These are phyloP conservation scores for Drosophila kikkawai DNA, from an alignment of 1,140 invertebrate genomes.

Conservation along the genomic window DNA sequence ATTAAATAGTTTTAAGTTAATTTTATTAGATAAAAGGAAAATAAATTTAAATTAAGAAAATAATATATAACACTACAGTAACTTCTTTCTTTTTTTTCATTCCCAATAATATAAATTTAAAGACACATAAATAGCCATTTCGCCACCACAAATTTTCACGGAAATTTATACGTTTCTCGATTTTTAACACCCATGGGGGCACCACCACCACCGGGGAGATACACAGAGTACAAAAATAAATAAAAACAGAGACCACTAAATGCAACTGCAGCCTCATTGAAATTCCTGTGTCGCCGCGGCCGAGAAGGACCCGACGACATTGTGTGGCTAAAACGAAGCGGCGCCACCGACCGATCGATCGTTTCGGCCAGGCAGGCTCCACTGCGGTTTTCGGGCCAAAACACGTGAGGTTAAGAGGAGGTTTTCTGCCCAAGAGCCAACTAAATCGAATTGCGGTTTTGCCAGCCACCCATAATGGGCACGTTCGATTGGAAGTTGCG, in stretches of 20 bases:
- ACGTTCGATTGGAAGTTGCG: constrained; percentile 45
- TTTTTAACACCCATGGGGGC: constrained; percentile 82
- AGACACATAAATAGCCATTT: neutral
- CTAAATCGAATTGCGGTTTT: constrained; percentile 44
- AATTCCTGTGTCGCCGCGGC: constrained; percentile 36
- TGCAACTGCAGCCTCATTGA: constrained; percentile 53
- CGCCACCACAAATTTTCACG: constrained; percentile 14
- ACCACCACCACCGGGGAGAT: constrained; percentile 13
- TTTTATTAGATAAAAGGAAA: no score
- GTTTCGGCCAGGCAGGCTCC: constrained; percentile 30
- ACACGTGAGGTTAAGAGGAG: constrained; percentile 43
- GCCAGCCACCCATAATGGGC: constrained; percentile 28
- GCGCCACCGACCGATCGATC: constrained; percentile 38
- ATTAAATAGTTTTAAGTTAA: no score
- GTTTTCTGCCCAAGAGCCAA: constrained; percentile 24
- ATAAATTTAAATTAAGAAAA: no score
- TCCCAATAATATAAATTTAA: neutral
- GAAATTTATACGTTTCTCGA: constrained; percentile 78
- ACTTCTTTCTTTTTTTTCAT: no score
- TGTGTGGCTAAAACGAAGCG: constrained; percentile 25
- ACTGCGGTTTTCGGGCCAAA: constrained; percentile 34
- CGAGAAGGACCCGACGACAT: constrained; percentile 11
- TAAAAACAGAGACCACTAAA: constrained; percentile 41
- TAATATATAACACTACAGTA: no score
- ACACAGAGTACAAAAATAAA: constrained; percentile 30